Percentiles rank a stretch among this genome's conserved stretches.
Conservation (phyloP, 2,797 vertebrate genomes). For the Pseudocheirus occidentalis region DNA sequence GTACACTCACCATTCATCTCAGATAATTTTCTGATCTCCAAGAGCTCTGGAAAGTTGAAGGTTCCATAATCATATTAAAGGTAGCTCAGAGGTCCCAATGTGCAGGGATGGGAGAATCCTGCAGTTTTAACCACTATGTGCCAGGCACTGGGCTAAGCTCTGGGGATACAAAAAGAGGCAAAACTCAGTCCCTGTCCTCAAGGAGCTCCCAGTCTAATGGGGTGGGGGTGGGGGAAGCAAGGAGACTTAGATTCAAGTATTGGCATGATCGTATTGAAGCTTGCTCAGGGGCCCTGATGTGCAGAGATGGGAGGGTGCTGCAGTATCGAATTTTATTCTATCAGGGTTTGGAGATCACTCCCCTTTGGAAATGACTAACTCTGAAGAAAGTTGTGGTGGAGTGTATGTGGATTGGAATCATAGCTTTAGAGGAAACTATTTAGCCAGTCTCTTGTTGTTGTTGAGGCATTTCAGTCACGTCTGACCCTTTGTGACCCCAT, state of each 20-base stretch:
- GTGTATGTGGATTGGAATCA: neutral
- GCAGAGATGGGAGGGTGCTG: neutral
- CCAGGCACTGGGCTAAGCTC: neutral
- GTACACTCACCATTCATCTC: neutral
- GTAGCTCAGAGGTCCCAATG: neutral
- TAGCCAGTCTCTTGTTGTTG: neutral
- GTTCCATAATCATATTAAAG: neutral
- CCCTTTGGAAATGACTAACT: neutral
- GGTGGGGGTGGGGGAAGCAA: neutral
- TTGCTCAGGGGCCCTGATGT: neutral
- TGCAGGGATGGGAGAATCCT: neutral
- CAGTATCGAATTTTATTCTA: neutral
- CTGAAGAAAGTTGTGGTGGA: neutral
- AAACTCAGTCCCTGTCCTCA: neutral
- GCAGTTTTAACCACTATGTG: rapidly evolving
- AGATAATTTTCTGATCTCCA: neutral
- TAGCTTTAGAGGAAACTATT: neutral
- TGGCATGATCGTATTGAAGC: neutral
- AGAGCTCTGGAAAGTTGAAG: neutral
- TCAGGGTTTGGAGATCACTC: neutral
- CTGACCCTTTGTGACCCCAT: neutral
- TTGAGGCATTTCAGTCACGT: neutral
- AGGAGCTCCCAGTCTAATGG: neutral
- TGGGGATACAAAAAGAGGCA: neutral
- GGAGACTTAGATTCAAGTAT: neutral